Evolutionary conservation across 37 sponge, comb jelly and placozoan genomes (phyloP), one percentile per base, ranked within the genome.

Genomic region (Lycopodina hypogea): DNA sequence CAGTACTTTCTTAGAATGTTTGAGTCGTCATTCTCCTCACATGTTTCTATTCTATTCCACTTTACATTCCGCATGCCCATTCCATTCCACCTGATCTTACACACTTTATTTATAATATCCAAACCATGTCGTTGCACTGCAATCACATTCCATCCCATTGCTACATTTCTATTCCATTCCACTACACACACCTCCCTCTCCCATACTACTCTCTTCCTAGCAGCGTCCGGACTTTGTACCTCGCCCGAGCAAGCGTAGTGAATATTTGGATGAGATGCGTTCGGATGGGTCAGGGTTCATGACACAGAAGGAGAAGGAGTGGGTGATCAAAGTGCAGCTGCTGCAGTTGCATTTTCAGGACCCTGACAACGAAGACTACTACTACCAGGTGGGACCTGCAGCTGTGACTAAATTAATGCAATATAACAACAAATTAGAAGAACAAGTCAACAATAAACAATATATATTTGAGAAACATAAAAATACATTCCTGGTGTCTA

Each of bases 291-390:
- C 76, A 23, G 87, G 91, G 24, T 87, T 93, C 72, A 96, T 96
- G 97, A 93, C 86, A 7, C 75, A 78, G 41, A 93, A 78, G 61
- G 97, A 96, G 78, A 93, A 90, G 68, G 93, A 96, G 66, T 89
- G 90, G 84, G 84, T 96, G 3, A 79, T 90, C 75, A 93, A 93
- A 71, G 78, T 96, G 22, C 93, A 92, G 55, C 75, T 96, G 37
- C 15, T 92, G 21, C 93, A 92, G 62, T 77, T 96, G 0, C 85
- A 87, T 23, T 59, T 69, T 1, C 55, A 71, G 1, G 88, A 84
- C 57, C 86, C 90, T 17, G 77, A 56, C 53, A 86, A 74, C 40
- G 96, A 96, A 2, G 96, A 96, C 74, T 96, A 90, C 71, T 96
- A 96, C 63, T 92, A 92, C 75, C 88, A 89, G 92, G 92, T 95